Conservation (phyloP, 2,888 invertebrate species). For the Hymenopus coronatus region DNA sequence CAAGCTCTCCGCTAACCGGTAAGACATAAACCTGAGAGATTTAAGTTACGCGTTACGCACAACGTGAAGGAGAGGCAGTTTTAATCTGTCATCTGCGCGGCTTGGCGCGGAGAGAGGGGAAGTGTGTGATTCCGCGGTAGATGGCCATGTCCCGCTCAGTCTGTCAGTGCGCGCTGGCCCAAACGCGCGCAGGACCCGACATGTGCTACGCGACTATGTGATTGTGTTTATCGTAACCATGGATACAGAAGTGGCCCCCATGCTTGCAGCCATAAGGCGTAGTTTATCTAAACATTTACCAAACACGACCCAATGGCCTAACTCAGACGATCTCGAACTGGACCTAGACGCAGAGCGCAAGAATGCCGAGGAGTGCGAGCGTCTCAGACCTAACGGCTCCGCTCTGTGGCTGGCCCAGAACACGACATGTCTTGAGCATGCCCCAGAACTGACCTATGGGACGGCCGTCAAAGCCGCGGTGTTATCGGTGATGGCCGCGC, state of each 20-base stretch:
- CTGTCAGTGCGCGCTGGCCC: background rate
- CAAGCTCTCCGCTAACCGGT: too few relatives aligned
- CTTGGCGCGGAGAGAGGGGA: background rate
- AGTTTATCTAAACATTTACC: background rate
- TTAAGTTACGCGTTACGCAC: background rate
- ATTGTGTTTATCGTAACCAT: background rate
- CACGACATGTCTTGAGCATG: conserved; percentile 53
- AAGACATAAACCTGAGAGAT: too few relatives aligned
- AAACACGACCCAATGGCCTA: background rate
- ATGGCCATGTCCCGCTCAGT: background rate
- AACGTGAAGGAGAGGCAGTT: background rate
- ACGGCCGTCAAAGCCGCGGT: conserved; percentile 65
- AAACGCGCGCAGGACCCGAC: background rate
- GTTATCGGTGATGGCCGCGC: conserved; percentile 64
- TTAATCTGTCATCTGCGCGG: too few relatives aligned
- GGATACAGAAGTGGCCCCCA: background rate
- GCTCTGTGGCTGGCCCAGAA: background rate
- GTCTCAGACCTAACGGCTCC: background rate
- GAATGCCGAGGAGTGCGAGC: background rate
- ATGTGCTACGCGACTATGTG: background rate
- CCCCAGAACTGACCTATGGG: conserved; percentile 63
- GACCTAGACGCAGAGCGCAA: background rate
- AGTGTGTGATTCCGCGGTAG: background rate
- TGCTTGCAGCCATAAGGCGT: background rate
- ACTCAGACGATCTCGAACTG: background rate